phyloP scores from a whole-genome alignment of 1,140 invertebrate species.

The Pachypsylla venusta region DNA sequence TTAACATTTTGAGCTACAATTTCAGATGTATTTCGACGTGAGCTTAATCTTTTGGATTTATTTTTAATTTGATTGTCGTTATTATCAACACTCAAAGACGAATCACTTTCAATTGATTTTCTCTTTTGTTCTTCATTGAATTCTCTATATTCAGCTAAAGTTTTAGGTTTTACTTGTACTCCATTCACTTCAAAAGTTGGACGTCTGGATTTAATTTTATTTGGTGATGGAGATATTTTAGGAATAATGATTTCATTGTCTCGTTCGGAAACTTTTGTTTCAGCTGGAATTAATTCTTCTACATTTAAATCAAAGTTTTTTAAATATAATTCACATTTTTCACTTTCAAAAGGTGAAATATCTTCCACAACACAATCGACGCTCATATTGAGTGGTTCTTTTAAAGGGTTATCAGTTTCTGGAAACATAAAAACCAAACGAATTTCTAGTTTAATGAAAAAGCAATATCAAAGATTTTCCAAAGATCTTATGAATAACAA shows the following conservation, averaged over 20 bases:
- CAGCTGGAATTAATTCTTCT: background rate
- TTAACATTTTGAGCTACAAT: background rate
- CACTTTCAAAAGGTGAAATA: conserved; percentile 4
- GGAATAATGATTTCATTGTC: no score
- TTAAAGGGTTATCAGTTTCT: background rate
- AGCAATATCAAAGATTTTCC: no score
- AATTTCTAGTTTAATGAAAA: no score
- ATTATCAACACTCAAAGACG: background rate
- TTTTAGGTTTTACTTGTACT: conserved; percentile 3
- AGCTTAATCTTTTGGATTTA: background rate
- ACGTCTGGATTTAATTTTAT: background rate
- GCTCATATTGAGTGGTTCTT: background rate
- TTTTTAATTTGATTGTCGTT: no score
- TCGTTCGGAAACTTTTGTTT: background rate
- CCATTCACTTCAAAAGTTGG: background rate
- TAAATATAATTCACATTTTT: background rate
- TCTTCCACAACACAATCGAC: background rate
- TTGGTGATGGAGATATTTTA: background rate
- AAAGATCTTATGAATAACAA: no score
- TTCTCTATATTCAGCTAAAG: background rate
- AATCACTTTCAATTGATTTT: background rate
- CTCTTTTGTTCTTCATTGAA: background rate
- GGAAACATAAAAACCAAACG: background rate
- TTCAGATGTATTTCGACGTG: background rate
- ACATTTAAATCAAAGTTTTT: background rate